Evolutionary conservation across 1,140 invertebrate genomes (phyloP).

Genomic region (Drosophila pruinosa): DNA sequence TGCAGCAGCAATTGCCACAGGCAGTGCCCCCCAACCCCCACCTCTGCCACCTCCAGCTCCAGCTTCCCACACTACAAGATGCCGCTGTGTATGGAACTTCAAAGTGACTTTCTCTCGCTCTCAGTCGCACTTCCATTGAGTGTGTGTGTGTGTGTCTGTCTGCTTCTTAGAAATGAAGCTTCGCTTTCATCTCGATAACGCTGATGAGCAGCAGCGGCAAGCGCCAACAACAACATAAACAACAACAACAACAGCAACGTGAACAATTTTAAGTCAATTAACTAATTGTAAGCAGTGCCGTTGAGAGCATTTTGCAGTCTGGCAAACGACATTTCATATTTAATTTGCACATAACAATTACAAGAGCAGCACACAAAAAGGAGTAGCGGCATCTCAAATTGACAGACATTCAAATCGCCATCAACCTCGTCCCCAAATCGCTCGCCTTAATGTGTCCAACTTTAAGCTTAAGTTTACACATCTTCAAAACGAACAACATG

Average conservation of each 20-base stretch:
- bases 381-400: not conserved
- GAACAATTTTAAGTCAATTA: conserved; percentile 52
- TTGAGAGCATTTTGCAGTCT: not conserved
- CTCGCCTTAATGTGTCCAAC: not conserved
- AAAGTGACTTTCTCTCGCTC: conserved; percentile 32
- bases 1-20: conserved; percentile 39
- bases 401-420: not conserved
- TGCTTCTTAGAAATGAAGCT: conserved; percentile 16
- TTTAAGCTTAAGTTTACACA: no score
- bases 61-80: not conserved
- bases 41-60: not conserved
- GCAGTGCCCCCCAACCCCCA: not conserved
- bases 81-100: conserved; percentile 18
- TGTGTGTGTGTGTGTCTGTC: not conserved
- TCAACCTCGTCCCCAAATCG: not conserved
- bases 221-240: not conserved
- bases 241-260: conserved; percentile 9
- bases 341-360: conserved; percentile 24
- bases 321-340: conserved; percentile 35
- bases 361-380: not conserved
- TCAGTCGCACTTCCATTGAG: not conserved
- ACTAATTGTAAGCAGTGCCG: conserved; percentile 37
- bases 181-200: conserved; percentile 38
- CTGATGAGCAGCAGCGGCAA: conserved; percentile 3
- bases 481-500: not conserved